A percentile compares a stretch with the other conserved stretches of the same genome.
Conservation (phyloP, 2,797 vertebrate genomes). For the Siniperca obscura region DNA sequence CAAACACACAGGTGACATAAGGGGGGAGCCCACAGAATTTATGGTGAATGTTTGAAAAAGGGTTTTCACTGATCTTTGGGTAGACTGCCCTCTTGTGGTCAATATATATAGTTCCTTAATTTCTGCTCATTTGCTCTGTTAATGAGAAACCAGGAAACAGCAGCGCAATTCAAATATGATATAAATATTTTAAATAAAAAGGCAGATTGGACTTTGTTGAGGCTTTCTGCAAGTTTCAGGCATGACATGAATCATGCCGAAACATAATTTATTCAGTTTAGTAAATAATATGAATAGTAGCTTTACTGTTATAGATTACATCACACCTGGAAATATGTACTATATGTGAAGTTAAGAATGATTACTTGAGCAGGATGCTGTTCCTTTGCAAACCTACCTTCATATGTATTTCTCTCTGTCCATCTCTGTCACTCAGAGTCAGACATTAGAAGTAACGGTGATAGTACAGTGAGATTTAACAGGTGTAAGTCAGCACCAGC, state of each 20-base stretch:
- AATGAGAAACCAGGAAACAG: neutral
- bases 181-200: neutral
- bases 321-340: neutral
- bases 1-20: constrained; percentile 25
- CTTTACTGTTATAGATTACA: neutral
- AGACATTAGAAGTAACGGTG: neutral
- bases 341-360: neutral
- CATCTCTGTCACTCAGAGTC: neutral
- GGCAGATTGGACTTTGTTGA: neutral
- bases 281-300: neutral
- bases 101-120: neutral
- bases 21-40: constrained; percentile 26
- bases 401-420: neutral
- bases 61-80: constrained; percentile 33
- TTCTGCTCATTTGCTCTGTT: neutral
- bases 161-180: neutral
- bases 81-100: constrained; percentile 81
- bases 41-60: neutral
- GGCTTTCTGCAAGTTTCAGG: neutral
- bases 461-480: neutral
- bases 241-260: neutral
- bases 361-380: neutral
- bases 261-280: too few species aligned
- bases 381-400: neutral
- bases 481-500: neutral